Percentiles rank a stretch among this genome's conserved stretches.
These are phyloP conservation scores for Xiphydria camelus DNA, from an alignment of 2,888 invertebrate genomes.

Conservation along the genomic window DNA sequence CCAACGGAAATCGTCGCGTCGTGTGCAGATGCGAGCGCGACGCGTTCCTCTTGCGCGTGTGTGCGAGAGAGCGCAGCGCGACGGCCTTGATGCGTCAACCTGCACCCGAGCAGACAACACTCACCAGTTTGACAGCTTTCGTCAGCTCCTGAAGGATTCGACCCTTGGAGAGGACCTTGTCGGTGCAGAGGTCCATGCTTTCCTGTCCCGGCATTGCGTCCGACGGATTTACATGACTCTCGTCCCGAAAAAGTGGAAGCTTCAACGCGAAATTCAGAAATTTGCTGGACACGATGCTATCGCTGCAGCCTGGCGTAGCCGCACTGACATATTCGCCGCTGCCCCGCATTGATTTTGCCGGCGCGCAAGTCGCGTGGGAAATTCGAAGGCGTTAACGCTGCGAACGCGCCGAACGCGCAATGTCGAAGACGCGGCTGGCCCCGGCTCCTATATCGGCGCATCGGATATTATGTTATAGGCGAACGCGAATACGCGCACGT, in stretches of 20 bases:
- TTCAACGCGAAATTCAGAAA: constrained; percentile 8
- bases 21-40: too few species aligned
- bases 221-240: constrained; percentile 36
- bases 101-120: constrained; percentile 30
- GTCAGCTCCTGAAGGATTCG: constrained; percentile 55
- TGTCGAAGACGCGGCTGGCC: too few species aligned
- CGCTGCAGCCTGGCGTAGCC: constrained; percentile 26
- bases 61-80: too few species aligned
- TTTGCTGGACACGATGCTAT: constrained; percentile 11
- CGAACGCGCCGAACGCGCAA: too few species aligned
- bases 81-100: too few species aligned
- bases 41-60: too few species aligned
- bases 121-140: constrained; percentile 56
- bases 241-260: constrained; percentile 13
- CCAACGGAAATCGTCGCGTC: too few species aligned
- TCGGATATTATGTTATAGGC: neutral
- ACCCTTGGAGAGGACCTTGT: constrained; percentile 53
- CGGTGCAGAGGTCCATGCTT: constrained; percentile 53
- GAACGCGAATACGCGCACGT: too few species aligned
- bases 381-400: constrained; percentile 23
- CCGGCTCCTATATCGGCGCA: neutral
- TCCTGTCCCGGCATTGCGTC: constrained; percentile 48
- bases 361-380: constrained; percentile 40
- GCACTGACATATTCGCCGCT: constrained; percentile 25
- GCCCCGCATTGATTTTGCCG: constrained; percentile 49